Evolutionary conservation across 2,888 invertebrate genomes (phyloP), one percentile per base, ranked within the genome.

Genomic region (Epinotia bilunana): DNA sequence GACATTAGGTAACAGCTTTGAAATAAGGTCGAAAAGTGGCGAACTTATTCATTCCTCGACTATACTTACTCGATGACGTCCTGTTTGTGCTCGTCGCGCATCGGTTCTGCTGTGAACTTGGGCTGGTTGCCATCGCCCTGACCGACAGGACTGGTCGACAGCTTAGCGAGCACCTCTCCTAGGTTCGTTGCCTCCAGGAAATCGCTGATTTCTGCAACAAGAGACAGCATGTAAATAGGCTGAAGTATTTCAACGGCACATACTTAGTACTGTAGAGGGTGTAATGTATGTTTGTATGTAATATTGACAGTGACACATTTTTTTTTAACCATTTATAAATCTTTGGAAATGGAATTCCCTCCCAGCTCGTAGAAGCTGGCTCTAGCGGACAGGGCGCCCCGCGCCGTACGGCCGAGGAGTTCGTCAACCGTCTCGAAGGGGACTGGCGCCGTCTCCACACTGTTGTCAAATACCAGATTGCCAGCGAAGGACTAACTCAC

Each of bases 291-390:
- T 33, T 33, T 33, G 33, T 33, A 33, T 0, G 33, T 33, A 33
- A 33, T 33, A 33, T 33, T 0, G 33, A 28, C 28, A 28, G 28
- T 28, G 28, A 33, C 33, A 0, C 33, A 33, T 0, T 6, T 33
- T 33, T 33, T 1, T 33, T 33, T 33, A 6, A 33, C 33, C 33
- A 33, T 33, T 33, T 33, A 33, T 33, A 33, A 6, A 33, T 33
- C 7, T 33, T 33, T 6, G 33, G 33, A 33, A 33, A 33, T 33
- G 0, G 98, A 98, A 84, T 98, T 98, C 13, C 98, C 98, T 1
- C 98, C 98, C 58, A 98, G 93, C 81, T 97, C 96, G 85, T 97
- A 98, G 88, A 98, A 98, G 80, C 97, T 97, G 0, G 96, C 95
- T 20, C 95, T 90, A 0, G 95, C 84, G 0, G 95, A 95, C 7